Percentiles rank a stretch among this genome's conserved stretches.
Evolutionary conservation across 2,888 invertebrate species (phyloP).

Genomic region (Caenorhabditis sp.): DNA sequence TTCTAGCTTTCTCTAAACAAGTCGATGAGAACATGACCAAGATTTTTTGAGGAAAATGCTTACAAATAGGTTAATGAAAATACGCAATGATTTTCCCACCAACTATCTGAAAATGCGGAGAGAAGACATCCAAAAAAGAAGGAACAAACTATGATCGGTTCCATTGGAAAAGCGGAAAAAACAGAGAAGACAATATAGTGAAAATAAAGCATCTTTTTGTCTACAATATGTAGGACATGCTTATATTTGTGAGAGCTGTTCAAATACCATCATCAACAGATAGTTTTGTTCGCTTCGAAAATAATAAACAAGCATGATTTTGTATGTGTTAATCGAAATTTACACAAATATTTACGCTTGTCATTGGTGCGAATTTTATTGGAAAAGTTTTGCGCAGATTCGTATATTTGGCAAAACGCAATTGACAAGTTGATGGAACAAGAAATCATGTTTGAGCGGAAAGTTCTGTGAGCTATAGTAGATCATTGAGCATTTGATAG

Average conservation of each 20-base stretch:
- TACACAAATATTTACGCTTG: background rate
- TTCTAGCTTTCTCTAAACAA: background rate
- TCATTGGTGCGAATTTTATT: background rate
- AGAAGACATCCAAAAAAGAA: no score
- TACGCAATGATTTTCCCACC: no score
- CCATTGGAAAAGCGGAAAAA: constrained; percentile 5
- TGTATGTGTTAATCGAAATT: background rate
- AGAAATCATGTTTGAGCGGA: background rate
- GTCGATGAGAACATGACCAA: no score
- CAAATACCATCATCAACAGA: background rate
- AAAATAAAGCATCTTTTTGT: constrained; percentile 24
- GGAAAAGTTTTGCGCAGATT: background rate
- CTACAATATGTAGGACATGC: constrained; percentile 4
- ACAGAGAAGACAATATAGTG: constrained; percentile 8
- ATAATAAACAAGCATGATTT: background rate
- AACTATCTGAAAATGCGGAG: no score
- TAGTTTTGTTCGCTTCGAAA: background rate
- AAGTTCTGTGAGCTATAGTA: background rate
- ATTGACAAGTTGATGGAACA: background rate
- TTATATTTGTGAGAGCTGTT: constrained; percentile 1
- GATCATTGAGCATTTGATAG: background rate
- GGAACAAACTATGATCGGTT: constrained; percentile 10
- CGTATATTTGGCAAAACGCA: background rate
- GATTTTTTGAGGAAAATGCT: no score
- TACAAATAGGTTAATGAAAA: no score